These are phyloP conservation scores for Ispidina picta DNA, from an alignment of 2,797 vertebrate genomes.

Conservation along the genomic window DNA sequence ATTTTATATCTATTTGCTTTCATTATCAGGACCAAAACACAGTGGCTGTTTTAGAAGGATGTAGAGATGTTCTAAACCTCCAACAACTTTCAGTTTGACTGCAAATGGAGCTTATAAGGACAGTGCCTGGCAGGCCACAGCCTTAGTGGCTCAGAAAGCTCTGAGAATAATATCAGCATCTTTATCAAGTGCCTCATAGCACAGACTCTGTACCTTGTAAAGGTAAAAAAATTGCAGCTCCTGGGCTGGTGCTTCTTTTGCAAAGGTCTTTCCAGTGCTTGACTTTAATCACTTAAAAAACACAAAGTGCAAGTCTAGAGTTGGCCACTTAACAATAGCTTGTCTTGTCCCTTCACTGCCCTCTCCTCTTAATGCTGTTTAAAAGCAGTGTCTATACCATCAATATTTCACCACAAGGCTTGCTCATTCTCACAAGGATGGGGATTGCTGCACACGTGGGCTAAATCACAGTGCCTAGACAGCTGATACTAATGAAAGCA, in stretches of 20 bases:
- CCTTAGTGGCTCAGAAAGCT: not conserved
- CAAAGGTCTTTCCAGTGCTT: not conserved
- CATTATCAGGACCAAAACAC: not conserved
- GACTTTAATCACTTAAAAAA: not conserved
- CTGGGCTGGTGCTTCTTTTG: not conserved
- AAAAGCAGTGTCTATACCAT: slow-evolving; percentile 2
- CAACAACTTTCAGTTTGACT: not conserved
- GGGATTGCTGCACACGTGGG: not conserved
- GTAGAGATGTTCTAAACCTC: not conserved
- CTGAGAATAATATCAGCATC: not conserved
- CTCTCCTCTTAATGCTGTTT: not conserved
- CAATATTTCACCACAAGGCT: slow-evolving; percentile 42
- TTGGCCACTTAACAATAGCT: not conserved
- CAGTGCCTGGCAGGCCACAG: not conserved
- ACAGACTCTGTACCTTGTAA: not conserved
- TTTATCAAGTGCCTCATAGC: not conserved
- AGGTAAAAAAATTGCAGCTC: not conserved
- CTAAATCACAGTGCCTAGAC: slow-evolving; percentile 37
- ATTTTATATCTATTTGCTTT: not conserved
- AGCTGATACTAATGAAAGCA: slow-evolving; percentile 34
- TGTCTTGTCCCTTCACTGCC: not conserved
- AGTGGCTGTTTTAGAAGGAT: not conserved
- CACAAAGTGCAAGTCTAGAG: not conserved
- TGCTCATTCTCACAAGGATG: not conserved
- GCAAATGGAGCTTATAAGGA: not conserved